Conservation (phyloP, 2,113 vertebrate genomes). For the Callaeas wilsoni region DNA sequence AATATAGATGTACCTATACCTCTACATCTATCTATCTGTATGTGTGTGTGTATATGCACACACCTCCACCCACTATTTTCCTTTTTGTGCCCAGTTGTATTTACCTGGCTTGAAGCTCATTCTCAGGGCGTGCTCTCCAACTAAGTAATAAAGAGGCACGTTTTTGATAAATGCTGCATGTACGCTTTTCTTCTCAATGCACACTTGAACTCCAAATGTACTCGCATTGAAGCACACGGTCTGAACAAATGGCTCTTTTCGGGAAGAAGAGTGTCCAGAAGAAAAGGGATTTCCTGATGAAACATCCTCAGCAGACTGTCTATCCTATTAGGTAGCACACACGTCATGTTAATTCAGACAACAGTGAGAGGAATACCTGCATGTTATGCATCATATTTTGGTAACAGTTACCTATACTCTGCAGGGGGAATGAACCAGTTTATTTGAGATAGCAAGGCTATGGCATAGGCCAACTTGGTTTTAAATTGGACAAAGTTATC, state of each 20-base stretch:
- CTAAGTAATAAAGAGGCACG: neutral
- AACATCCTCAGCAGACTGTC: constrained; percentile 23
- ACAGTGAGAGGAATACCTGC: neutral
- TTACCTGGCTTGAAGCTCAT: constrained; percentile 66
- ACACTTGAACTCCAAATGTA: constrained; percentile 60
- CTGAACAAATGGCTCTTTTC: neutral
- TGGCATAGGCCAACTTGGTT: neutral
- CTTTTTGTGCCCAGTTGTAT: neutral
- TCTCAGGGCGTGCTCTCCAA: constrained; percentile 41
- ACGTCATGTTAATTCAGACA: neutral
- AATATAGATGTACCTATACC: rapidly evolving
- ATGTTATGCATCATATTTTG: neutral
- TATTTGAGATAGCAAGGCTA: neutral
- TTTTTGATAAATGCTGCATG: constrained; percentile 14
- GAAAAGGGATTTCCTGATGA: neutral
- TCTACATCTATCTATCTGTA: neutral
- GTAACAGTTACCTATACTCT: neutral
- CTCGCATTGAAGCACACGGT: constrained; percentile 16
- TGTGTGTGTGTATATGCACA: rapidly evolving
- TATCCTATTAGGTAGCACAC: constrained; percentile 20
- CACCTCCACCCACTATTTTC: neutral
- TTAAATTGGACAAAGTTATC: neutral
- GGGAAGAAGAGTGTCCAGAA: neutral
- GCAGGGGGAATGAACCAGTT: neutral
- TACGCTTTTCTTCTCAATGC: constrained; percentile 17